Evolutionary conservation across 2,797 vertebrate species (phyloP).

Genomic region (Phalanger gymnotis): DNA sequence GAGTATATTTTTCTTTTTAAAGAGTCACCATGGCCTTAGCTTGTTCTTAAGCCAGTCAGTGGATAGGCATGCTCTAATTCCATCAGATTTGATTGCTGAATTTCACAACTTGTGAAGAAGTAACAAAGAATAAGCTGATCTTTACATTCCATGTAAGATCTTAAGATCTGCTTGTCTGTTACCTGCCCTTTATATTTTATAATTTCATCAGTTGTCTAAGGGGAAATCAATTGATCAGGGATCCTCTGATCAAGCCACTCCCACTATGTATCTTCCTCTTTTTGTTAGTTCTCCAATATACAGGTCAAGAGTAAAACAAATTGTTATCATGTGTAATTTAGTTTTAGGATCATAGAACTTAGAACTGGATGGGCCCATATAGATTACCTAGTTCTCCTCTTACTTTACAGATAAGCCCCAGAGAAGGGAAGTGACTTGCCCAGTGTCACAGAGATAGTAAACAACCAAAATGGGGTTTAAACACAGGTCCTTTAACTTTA

Average conservation of each 20-base stretch:
- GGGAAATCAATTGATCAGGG: too few species aligned
- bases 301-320: neutral
- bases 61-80: neutral
- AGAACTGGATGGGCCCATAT: neutral
- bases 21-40: neutral
- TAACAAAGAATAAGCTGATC: neutral
- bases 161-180: neutral
- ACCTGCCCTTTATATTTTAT: neutral
- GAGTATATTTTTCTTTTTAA: neutral
- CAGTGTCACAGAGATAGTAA: too few species aligned
- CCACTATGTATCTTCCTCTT: neutral
- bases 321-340: neutral
- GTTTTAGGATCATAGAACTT: neutral
- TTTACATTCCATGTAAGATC: neutral
- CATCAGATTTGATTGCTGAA: neutral
- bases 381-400: neutral
- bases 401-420: too few species aligned
- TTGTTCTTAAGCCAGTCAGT: neutral
- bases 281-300: neutral
- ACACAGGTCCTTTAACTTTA: too few species aligned
- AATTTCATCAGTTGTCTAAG: neutral
- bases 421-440: too few species aligned
- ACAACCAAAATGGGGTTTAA: too few species aligned
- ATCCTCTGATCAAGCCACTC: too few species aligned
- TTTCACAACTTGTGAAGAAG: neutral